Conservation (phyloP, 2,113 vertebrate genomes). For the Phyllopteryx taeniolatus region DNA sequence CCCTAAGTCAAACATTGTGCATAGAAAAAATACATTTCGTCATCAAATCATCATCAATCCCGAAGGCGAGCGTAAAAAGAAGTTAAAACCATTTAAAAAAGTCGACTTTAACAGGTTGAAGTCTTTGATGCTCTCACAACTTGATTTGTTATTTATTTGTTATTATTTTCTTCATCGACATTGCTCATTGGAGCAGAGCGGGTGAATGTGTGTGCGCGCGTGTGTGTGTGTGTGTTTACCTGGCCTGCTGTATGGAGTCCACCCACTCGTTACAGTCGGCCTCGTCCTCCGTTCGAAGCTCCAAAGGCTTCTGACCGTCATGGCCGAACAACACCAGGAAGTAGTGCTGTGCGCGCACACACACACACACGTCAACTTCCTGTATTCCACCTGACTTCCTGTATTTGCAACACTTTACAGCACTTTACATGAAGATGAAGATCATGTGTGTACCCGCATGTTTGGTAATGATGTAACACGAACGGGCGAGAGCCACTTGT, state of each 20-base stretch:
- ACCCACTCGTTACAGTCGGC: conserved; percentile 91
- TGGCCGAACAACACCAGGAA: conserved; percentile 94
- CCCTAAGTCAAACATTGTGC: too few relatives aligned
- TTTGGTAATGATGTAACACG: conserved; percentile 63
- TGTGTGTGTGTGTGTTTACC: conserved; percentile 62
- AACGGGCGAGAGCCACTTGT: conserved; percentile 54
- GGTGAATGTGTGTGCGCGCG: not conserved
- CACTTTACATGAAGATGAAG: not conserved
- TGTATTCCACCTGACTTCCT: not conserved
- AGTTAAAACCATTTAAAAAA: too few relatives aligned
- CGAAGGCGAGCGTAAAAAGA: too few relatives aligned
- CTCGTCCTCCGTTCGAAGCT: conserved; percentile 91
- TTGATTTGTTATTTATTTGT: too few relatives aligned
- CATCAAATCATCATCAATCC: too few relatives aligned
- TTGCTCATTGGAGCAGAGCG: not conserved
- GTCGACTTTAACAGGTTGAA: too few relatives aligned
- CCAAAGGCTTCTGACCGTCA: conserved; percentile 93
- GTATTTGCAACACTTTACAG: not conserved
- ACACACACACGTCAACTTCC: not conserved
- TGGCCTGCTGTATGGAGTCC: conserved; percentile 93
- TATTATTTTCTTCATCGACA: too few relatives aligned
- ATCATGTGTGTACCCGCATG: too few relatives aligned
- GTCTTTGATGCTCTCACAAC: too few relatives aligned
- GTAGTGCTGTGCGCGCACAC: conserved; percentile 77
- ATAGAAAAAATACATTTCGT: too few relatives aligned